Evolutionary conservation across 2,888 invertebrate species (phyloP).

Genomic region (Eueremaeus valkanovi): DNA sequence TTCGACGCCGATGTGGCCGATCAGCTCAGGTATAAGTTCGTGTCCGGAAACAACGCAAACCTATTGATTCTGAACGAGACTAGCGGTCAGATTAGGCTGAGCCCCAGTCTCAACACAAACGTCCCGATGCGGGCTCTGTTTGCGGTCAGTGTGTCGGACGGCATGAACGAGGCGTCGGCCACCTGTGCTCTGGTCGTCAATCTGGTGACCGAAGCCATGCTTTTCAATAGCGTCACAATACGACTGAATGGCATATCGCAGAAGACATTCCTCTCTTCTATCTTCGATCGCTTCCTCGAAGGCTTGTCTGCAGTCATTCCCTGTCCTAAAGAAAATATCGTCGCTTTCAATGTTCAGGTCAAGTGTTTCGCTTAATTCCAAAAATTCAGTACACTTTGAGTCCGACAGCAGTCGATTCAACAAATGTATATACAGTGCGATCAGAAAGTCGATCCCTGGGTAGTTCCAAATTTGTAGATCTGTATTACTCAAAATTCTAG

Average conservation of each 20-base stretch:
- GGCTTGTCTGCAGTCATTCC: conserved; percentile 87
- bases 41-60: conserved; percentile 89
- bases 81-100: conserved; percentile 76
- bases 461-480: no score
- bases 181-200: conserved; percentile 85
- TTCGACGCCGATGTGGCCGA: conserved; percentile 92
- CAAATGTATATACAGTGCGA: no score
- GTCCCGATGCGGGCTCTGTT: conserved; percentile 88
- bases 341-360: conserved; percentile 81
- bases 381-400: not conserved
- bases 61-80: conserved; percentile 76
- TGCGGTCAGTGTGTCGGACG: conserved; percentile 89
- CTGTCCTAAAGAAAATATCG: conserved; percentile 85
- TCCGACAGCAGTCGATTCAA: no score
- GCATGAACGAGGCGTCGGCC: conserved; percentile 86
- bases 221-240: conserved; percentile 88
- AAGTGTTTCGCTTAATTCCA: not conserved
- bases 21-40: conserved; percentile 71
- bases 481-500: no score
- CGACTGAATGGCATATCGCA: conserved; percentile 88
- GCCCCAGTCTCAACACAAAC: conserved; percentile 90
- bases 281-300: conserved; percentile 80
- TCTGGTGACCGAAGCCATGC: conserved; percentile 87
- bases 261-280: conserved; percentile 76
- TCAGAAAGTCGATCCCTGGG: no score